These are phyloP conservation scores for Electrona antarctica DNA, from an alignment of 2,113 vertebrate genomes.

Conservation along the genomic window DNA sequence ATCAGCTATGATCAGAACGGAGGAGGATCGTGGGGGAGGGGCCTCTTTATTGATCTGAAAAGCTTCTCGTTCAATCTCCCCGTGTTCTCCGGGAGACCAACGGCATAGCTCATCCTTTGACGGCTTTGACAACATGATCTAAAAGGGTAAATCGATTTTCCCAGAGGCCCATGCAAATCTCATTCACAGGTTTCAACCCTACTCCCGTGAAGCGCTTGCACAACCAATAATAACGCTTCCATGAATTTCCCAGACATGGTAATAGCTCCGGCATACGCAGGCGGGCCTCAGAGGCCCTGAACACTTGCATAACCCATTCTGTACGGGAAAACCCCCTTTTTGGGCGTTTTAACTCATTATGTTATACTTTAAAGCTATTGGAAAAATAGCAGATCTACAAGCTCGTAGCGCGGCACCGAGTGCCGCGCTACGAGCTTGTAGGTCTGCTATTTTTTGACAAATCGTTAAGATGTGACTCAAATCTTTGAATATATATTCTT, in stretches of 20 bases:
- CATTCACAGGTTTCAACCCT: constrained; percentile 65
- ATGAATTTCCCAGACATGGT: constrained; percentile 66
- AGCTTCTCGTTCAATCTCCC: constrained; percentile 55
- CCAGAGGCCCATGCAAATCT: constrained; percentile 56
- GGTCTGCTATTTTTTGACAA: no score
- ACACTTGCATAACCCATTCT: constrained; percentile 55
- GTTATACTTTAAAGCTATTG: no score
- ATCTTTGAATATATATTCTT: no score
- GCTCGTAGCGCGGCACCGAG: no score
- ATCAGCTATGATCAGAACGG: constrained; percentile 42
- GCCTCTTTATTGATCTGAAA: constrained; percentile 67
- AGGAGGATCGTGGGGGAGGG: constrained; percentile 43
- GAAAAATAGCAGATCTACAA: no score
- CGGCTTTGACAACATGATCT: constrained; percentile 69
- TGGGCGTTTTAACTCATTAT: no score
- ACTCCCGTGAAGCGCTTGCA: constrained; percentile 59
- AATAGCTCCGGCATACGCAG: constrained; percentile 56
- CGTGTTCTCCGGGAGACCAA: constrained; percentile 49
- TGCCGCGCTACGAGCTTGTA: no score
- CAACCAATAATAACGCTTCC: constrained; percentile 66
- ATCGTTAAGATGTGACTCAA: no score
- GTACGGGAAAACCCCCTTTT: no score
- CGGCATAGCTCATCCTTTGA: constrained; percentile 60
- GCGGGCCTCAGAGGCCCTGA: constrained; percentile 64
- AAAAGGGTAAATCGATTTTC: constrained; percentile 76